Percentiles rank a stretch among this genome's conserved stretches.
phyloP scores from a whole-genome alignment of 2,888 invertebrate species.

The Apamea anceps region DNA sequence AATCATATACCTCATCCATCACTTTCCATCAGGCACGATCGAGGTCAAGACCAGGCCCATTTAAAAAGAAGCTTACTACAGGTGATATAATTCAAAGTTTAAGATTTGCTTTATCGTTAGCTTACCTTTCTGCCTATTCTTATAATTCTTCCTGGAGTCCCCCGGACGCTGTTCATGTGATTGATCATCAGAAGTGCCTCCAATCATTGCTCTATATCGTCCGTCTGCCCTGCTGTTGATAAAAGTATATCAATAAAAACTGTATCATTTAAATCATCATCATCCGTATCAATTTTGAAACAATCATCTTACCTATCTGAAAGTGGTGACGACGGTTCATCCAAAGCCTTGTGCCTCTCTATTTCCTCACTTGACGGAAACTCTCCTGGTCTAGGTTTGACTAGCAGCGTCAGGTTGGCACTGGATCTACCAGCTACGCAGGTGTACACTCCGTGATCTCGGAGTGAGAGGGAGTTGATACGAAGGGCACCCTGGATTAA shows the following conservation, averaged over 20 bases:
- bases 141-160: slow-evolving; percentile 84
- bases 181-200: slow-evolving; percentile 91
- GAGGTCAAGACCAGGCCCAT: too few relatives aligned
- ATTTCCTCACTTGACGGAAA: slow-evolving; percentile 95
- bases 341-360: slow-evolving; percentile 88
- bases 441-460: slow-evolving; percentile 96
- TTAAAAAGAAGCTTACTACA: not conserved
- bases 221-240: slow-evolving; percentile 84
- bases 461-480: slow-evolving; percentile 94
- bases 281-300: not conserved
- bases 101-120: not conserved
- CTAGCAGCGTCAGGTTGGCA: slow-evolving; percentile 94
- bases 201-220: slow-evolving; percentile 86
- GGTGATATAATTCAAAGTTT: not conserved
- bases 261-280: not conserved
- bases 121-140: slow-evolving; percentile 82
- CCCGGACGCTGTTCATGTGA: slow-evolving; percentile 92
- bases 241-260: not conserved
- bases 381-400: slow-evolving; percentile 94
- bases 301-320: slow-evolving; percentile 82
- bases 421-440: slow-evolving; percentile 96
- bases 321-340: slow-evolving; percentile 86
- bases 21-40: too few relatives aligned
- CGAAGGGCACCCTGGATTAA: slow-evolving; percentile 93
- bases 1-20: too few relatives aligned